phyloP scores from a whole-genome alignment of 2,113 vertebrate species.

The Eidolon helvum region DNA sequence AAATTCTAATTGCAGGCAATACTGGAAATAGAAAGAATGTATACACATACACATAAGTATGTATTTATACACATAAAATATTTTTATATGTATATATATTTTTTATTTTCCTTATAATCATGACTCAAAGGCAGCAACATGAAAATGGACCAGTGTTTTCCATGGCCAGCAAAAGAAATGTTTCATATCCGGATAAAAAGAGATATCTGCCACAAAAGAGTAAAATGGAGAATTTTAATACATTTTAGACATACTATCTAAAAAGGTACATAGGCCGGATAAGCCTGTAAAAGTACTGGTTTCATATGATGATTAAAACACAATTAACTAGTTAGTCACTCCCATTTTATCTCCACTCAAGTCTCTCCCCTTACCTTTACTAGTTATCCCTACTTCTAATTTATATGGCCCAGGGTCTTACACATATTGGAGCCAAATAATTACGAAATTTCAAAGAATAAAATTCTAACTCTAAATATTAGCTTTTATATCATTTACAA shows the following conservation, averaged over 20 bases:
- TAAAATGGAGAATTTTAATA: background rate
- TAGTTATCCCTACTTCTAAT: background rate
- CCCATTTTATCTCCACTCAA: background rate
- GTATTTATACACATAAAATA: background rate
- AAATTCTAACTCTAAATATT: slow-evolving; percentile 13
- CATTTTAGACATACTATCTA: background rate
- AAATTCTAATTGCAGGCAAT: background rate
- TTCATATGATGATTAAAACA: background rate
- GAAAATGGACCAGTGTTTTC: background rate
- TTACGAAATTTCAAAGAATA: background rate
- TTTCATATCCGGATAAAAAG: background rate
- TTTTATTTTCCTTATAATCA: background rate
- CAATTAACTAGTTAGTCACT: background rate
- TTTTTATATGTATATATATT: background rate
- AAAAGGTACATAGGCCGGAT: background rate
- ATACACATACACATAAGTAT: background rate
- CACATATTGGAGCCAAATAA: background rate
- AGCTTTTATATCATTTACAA: background rate
- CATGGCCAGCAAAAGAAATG: background rate
- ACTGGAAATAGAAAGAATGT: background rate
- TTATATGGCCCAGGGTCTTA: background rate
- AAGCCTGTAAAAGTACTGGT: background rate
- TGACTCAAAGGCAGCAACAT: background rate
- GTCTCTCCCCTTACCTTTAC: background rate
- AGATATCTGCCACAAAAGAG: background rate